Evolutionary conservation across 2,888 invertebrate species (phyloP).

Genomic region (Pheosia gnoma): DNA sequence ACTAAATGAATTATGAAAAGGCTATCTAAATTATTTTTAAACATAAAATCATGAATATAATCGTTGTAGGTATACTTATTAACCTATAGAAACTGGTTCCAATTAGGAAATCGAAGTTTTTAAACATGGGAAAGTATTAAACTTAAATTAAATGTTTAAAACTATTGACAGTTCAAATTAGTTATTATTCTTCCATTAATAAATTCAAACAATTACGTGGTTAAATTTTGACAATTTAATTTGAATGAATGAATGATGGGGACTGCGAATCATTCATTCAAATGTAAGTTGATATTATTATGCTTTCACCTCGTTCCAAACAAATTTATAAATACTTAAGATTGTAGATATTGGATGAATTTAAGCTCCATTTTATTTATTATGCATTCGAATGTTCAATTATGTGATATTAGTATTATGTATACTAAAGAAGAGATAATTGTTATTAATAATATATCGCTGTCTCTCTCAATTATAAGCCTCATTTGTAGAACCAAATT

Average conservation of each 20-base stretch:
- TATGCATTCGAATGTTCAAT: too few species aligned
- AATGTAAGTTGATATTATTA: background rate
- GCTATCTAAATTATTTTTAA: too few species aligned
- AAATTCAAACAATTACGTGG: background rate
- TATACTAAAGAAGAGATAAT: too few species aligned
- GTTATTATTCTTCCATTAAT: background rate
- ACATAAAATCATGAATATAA: too few species aligned
- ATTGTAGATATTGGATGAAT: too few species aligned
- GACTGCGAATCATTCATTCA: background rate
- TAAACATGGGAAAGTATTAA: background rate
- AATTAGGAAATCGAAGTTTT: background rate
- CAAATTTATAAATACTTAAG: too few species aligned
- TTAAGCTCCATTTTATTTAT: too few species aligned
- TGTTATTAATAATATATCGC: too few species aligned
- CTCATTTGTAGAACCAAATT: too few species aligned
- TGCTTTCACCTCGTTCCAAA: background rate
- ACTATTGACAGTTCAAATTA: background rate
- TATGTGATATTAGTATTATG: too few species aligned
- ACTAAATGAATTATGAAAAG: background rate
- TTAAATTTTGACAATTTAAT: background rate
- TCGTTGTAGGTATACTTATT: too few species aligned
- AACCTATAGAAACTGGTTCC: background rate
- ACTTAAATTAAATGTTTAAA: background rate
- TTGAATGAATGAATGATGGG: background rate
- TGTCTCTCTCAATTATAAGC: too few species aligned